phyloP scores from a whole-genome alignment of 2,888 invertebrate species.

The Alsophila aescularia region DNA sequence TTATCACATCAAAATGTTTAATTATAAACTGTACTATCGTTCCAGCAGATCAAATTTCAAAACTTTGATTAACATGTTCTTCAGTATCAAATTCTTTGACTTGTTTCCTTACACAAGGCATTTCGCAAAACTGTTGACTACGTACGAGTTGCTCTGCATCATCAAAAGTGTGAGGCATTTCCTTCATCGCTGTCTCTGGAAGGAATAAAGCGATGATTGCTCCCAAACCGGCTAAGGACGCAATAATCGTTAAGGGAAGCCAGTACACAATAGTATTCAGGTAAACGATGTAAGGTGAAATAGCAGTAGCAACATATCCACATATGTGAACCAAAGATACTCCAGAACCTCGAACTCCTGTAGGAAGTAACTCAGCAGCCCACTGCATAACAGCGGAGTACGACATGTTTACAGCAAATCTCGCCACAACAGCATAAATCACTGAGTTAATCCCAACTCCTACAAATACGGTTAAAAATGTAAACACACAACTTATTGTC shows the following conservation, averaged over 20 bases:
- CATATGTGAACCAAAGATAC: slow-evolving; percentile 59
- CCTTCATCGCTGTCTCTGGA: slow-evolving; percentile 67
- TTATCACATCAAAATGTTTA: no score
- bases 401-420: slow-evolving; percentile 62
- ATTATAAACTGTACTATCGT: no score
- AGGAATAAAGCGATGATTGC: slow-evolving; percentile 51
- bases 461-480: slow-evolving; percentile 52
- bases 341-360: slow-evolving; percentile 60
- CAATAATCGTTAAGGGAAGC: slow-evolving; percentile 62
- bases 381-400: slow-evolving; percentile 57
- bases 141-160: slow-evolving; percentile 61
- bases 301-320: slow-evolving; percentile 55
- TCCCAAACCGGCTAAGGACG: slow-evolving; percentile 46
- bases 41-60: slow-evolving; percentile 34
- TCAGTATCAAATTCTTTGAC: slow-evolving; percentile 20
- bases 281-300: slow-evolving; percentile 68
- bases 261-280: slow-evolving; percentile 54
- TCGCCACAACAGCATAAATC: slow-evolving; percentile 56
- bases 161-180: slow-evolving; percentile 71
- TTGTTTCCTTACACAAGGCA: slow-evolving; percentile 52
- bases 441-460: slow-evolving; percentile 52
- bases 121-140: slow-evolving; percentile 54
- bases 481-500: slow-evolving; percentile 50
- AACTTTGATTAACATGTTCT: slow-evolving; percentile 38
- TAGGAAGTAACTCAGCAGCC: slow-evolving; percentile 63